phyloP scores from a whole-genome alignment of 1,140 invertebrate species.

The Nasonia longicornis region DNA sequence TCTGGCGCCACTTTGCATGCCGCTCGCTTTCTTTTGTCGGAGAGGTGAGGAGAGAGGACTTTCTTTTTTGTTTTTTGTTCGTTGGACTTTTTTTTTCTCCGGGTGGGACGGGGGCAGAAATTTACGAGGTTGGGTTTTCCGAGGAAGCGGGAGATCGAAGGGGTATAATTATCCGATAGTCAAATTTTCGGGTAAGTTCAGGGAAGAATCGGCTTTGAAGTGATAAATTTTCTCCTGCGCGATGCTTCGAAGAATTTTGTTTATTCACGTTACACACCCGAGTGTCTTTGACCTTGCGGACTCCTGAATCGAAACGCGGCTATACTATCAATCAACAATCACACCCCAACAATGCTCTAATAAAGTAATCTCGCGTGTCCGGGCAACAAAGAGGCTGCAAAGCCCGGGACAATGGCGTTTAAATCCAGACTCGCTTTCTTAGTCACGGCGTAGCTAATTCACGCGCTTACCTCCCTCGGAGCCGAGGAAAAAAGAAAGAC shows the following conservation, averaged over 20 bases:
- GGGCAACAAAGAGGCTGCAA: slow-evolving; percentile 2
- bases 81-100: background rate
- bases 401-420: slow-evolving; percentile 6
- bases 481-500: background rate
- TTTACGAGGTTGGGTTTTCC: slow-evolving; percentile 22
- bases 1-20: slow-evolving; percentile 30
- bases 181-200: slow-evolving; percentile 10
- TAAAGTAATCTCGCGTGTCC: slow-evolving; percentile 8
- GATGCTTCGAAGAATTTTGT: background rate
- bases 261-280: background rate
- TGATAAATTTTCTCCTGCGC: background rate
- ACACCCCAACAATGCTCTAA: slow-evolving; percentile 26
- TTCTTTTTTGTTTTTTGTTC: background rate
- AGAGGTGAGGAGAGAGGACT: background rate
- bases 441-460: background rate
- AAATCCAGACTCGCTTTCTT: background rate
- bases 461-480: too few species aligned
- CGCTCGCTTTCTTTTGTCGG: slow-evolving; percentile 16
- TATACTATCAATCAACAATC: background rate
- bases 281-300: too few species aligned
- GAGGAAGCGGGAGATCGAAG: background rate
- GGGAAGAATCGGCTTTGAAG: background rate
- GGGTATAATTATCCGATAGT: slow-evolving; percentile 32
- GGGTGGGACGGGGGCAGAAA: slow-evolving; percentile 1
- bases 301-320: background rate